Evolutionary conservation across 92 coral and sea anemone species (phyloP).

Genomic region (Siderastrea siderea): DNA sequence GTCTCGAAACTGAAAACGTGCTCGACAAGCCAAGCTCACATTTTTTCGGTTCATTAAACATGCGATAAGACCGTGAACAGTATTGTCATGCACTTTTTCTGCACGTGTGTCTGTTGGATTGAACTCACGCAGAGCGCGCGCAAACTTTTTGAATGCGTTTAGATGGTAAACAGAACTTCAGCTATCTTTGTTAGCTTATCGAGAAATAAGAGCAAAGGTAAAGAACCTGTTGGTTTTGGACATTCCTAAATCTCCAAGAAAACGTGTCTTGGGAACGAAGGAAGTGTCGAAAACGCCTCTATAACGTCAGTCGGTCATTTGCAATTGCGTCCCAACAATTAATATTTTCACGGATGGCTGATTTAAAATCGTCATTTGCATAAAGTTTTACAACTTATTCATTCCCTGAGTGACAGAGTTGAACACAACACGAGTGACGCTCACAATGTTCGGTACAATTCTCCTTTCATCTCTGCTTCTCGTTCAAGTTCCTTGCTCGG

Average conservation of each 20-base stretch:
- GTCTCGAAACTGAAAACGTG: background rate
- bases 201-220: background rate
- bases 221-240: background rate
- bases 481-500: background rate
- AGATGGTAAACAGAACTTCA: background rate
- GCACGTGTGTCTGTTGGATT: background rate
- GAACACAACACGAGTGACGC: background rate
- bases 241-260: conserved; percentile 9
- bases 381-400: background rate
- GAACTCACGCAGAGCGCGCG: background rate
- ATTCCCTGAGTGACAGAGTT: background rate
- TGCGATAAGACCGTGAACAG: background rate
- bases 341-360: conserved; percentile 21
- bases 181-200: background rate
- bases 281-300: background rate
- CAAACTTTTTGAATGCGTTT: background rate
- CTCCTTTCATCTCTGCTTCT: conserved; percentile 9
- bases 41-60: background rate
- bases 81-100: background rate
- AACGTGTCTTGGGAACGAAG: background rate
- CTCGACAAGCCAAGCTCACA: background rate
- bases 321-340: background rate
- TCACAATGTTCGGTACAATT: background rate
- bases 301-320: background rate
- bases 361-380: background rate